Conservation (phyloP, 2,113 vertebrate species). For the Eptatretus burgeri region DNA sequence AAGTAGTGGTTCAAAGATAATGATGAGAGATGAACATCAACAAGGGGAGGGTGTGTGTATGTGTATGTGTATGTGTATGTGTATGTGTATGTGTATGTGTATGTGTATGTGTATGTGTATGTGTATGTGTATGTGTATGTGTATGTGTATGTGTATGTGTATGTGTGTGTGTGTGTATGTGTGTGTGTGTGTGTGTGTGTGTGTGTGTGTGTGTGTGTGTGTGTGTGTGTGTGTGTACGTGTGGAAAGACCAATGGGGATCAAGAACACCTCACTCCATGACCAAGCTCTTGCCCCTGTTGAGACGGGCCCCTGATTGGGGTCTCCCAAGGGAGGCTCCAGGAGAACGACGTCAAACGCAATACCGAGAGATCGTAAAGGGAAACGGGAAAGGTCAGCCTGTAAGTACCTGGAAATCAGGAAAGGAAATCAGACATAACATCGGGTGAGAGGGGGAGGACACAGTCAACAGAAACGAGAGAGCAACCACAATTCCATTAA, state of each 20-base stretch:
- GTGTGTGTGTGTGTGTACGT: background rate
- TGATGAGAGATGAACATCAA: too few relatives aligned
- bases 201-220: background rate
- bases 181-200: background rate
- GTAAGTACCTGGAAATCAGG: slow-evolving; percentile 42
- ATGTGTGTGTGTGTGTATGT: background rate
- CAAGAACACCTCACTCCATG: background rate
- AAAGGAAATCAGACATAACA: slow-evolving; percentile 10
- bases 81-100: background rate
- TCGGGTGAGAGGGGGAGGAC: slow-evolving; percentile 9
- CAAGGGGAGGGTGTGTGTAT: background rate
- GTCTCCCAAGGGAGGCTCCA: slow-evolving; percentile 73
- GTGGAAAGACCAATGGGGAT: background rate
- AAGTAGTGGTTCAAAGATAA: too few relatives aligned
- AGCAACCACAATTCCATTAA: slow-evolving; percentile 9
- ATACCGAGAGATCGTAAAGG: slow-evolving; percentile 63
- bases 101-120: background rate
- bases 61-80: background rate
- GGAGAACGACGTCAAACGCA: slow-evolving; percentile 80
- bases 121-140: background rate
- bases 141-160: background rate
- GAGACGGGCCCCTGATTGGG: slow-evolving; percentile 87
- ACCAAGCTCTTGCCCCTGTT: slow-evolving; percentile 41
- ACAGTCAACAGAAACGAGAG: slow-evolving; percentile 14
- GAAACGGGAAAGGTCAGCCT: slow-evolving; percentile 61